A percentile compares a stretch with the other conserved stretches of the same genome.
Conservation (phyloP, 1,140 invertebrate genomes). For the Wiebesia pumilae region DNA sequence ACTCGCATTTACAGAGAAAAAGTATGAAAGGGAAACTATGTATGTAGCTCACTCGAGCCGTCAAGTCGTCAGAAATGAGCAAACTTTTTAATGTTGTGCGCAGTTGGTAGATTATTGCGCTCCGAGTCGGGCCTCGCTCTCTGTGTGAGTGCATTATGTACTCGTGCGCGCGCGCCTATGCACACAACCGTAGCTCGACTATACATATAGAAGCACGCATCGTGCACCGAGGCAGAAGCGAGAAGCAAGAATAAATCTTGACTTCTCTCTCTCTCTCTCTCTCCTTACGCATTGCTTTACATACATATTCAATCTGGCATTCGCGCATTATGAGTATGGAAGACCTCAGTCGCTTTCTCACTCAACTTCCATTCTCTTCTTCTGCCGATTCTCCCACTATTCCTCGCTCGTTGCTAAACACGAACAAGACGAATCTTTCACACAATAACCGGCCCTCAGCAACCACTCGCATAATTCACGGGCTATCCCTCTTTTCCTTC, state of each 20-base stretch:
- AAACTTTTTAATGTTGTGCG: constrained; percentile 64
- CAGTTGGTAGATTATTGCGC: constrained; percentile 61
- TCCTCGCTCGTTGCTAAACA: background rate
- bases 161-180: background rate
- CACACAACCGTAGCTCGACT: background rate
- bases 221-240: background rate
- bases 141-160: background rate
- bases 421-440: background rate
- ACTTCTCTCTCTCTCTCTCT: background rate
- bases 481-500: background rate
- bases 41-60: constrained; percentile 57
- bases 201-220: background rate
- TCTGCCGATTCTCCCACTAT: background rate
- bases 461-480: background rate
- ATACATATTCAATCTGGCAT: background rate
- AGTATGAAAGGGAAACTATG: background rate
- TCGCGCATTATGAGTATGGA: background rate
- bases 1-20: background rate
- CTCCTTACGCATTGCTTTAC: background rate
- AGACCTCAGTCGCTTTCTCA: background rate
- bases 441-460: background rate
- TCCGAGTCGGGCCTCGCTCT: background rate
- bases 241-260: background rate
- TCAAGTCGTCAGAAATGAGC: constrained; percentile 57
- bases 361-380: background rate